phyloP scores from a whole-genome alignment of 2,113 vertebrate species.

The Mormyrus lacerda region DNA sequence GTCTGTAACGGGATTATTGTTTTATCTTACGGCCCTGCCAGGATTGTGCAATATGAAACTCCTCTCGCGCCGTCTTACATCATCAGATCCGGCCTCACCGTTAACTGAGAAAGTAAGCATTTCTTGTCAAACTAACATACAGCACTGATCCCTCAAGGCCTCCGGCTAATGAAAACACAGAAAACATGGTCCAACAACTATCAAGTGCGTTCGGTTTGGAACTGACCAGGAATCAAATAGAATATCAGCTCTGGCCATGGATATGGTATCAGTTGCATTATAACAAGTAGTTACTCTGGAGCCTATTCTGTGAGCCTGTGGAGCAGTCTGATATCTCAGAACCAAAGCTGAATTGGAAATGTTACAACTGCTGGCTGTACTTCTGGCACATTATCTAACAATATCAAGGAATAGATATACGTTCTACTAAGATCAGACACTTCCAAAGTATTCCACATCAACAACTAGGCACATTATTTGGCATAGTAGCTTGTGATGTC shows the following conservation, averaged over 20 bases:
- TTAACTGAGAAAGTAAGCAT: not conserved
- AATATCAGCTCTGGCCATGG: not conserved
- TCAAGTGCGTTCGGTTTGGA: not conserved
- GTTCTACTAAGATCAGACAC: not conserved
- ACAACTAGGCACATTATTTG: not conserved
- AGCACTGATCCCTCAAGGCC: not conserved
- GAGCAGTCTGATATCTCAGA: not conserved
- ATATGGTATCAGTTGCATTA: not conserved
- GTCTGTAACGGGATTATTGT: not conserved
- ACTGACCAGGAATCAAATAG: not conserved
- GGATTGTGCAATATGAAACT: not conserved
- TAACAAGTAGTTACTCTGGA: not conserved
- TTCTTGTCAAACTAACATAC: not conserved
- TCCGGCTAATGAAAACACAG: not conserved
- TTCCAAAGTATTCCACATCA: not conserved
- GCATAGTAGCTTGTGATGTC: not conserved
- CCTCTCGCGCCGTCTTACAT: not conserved
- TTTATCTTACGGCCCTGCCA: not conserved
- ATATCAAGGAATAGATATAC: not conserved
- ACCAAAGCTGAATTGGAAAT: not conserved
- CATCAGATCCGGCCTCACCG: not conserved
- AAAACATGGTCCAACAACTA: not conserved
- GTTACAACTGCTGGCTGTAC: not conserved
- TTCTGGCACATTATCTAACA: not conserved
- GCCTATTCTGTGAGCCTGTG: not conserved